Conservation (phyloP, 2,113 vertebrate genomes). For the Clinocottus analis region DNA sequence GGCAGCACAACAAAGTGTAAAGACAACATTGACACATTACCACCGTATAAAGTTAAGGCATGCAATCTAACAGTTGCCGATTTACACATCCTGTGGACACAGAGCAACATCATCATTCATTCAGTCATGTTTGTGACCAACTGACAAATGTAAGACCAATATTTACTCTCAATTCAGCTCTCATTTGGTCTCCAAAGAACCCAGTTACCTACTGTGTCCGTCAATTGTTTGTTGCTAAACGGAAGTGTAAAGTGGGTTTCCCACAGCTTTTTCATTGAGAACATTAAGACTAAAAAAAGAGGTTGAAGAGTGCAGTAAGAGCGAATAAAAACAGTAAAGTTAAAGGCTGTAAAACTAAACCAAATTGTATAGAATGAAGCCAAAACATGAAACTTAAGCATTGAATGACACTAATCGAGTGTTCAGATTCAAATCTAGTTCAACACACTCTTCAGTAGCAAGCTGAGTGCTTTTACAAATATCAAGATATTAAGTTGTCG, state of each 20-base stretch:
- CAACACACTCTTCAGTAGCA: not conserved
- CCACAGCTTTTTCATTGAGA: not conserved
- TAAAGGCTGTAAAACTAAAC: not conserved
- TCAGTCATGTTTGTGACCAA: not conserved
- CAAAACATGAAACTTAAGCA: not conserved
- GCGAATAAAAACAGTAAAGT: not conserved
- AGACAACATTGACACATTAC: not conserved
- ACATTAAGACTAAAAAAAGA: not conserved
- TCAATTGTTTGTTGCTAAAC: not conserved
- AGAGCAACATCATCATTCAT: not conserved
- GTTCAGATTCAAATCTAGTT: not conserved
- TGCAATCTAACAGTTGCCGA: not conserved
- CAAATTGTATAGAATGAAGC: not conserved
- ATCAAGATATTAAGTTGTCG: not conserved
- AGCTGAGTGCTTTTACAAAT: not conserved
- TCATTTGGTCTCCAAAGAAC: not conserved
- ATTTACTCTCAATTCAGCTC: not conserved
- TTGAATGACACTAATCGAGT: not conserved
- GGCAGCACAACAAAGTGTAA: not conserved
- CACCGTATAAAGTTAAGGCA: not conserved
- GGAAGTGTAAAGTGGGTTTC: not conserved
- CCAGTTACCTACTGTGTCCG: rapidly evolving
- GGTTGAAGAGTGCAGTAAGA: not conserved
- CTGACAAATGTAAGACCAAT: not conserved
- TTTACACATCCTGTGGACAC: not conserved